Percentiles rank a stretch among this genome's conserved stretches.
Conservation (phyloP, 2,888 invertebrate species). For the Andrena trimmerana region DNA sequence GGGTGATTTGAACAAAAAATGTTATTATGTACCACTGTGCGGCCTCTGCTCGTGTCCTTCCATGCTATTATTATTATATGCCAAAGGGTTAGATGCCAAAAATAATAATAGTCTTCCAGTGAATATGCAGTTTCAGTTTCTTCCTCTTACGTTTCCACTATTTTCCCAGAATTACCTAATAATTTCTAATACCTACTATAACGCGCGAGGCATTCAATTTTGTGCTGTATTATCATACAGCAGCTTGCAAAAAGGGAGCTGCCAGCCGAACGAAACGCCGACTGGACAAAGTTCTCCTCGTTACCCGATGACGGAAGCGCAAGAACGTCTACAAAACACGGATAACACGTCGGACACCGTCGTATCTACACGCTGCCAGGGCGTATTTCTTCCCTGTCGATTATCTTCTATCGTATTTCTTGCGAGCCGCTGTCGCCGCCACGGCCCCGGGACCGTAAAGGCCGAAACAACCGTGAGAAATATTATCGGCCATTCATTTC, state of each 20-base stretch:
- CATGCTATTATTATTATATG: no score
- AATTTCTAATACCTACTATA: no score
- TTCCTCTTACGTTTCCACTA: no score
- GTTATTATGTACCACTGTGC: no score
- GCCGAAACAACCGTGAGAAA: constrained; percentile 62
- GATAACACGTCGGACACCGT: constrained; percentile 7
- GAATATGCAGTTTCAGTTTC: no score
- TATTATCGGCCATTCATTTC: constrained; percentile 67
- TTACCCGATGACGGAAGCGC: constrained; percentile 40
- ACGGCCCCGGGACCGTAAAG: constrained; percentile 45
- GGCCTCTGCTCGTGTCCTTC: no score
- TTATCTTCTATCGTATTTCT: constrained; percentile 65
- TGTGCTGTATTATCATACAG: background rate
- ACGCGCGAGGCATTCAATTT: background rate
- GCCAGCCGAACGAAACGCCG: constrained; percentile 6
- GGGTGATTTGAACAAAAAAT: no score
- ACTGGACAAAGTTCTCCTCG: constrained; percentile 15
- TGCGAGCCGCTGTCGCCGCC: constrained; percentile 25
- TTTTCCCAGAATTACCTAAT: no score
- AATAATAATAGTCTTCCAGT: no score
- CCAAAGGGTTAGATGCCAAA: no score
- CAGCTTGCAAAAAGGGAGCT: background rate
- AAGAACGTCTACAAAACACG: constrained; percentile 51
- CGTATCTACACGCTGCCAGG: constrained; percentile 28
- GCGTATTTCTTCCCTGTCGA: constrained; percentile 57